Evolutionary conservation across 2,797 vertebrate genomes (phyloP).

Genomic region (Eulemur coronatus): DNA sequence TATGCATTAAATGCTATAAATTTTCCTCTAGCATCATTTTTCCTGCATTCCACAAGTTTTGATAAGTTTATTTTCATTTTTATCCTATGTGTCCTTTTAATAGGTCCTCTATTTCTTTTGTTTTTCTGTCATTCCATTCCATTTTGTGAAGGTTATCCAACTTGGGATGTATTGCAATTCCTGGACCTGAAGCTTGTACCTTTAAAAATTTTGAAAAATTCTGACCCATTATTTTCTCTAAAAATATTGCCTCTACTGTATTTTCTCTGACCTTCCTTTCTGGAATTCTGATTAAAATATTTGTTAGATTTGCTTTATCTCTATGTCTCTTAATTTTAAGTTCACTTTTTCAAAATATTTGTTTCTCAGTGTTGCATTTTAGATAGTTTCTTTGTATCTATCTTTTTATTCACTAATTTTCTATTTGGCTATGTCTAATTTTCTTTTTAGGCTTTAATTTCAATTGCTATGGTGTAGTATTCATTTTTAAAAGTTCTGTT

Average conservation of each 20-base stretch:
- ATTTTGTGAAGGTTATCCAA: background rate
- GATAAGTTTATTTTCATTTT: background rate
- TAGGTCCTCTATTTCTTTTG: background rate
- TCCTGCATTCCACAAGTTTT: background rate
- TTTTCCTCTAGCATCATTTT: background rate
- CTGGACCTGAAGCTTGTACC: background rate
- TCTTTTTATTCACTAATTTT: background rate
- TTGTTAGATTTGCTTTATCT: background rate
- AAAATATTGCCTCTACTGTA: background rate
- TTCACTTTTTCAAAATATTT: background rate
- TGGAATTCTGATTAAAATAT: background rate
- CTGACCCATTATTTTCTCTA: background rate
- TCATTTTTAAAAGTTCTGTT: background rate
- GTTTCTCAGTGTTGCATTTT: background rate
- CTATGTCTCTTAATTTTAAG: background rate
- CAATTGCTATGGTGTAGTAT: background rate
- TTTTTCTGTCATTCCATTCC: background rate
- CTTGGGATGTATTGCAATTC: background rate
- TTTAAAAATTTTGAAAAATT: background rate
- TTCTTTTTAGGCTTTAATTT: slow-evolving; percentile 8
- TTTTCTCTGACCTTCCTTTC: background rate
- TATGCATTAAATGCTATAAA: background rate
- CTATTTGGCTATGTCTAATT: background rate
- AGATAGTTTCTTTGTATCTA: background rate
- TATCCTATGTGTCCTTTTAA: background rate